Conservation (phyloP, 2,113 vertebrate genomes). For the Electrona antarctica region DNA sequence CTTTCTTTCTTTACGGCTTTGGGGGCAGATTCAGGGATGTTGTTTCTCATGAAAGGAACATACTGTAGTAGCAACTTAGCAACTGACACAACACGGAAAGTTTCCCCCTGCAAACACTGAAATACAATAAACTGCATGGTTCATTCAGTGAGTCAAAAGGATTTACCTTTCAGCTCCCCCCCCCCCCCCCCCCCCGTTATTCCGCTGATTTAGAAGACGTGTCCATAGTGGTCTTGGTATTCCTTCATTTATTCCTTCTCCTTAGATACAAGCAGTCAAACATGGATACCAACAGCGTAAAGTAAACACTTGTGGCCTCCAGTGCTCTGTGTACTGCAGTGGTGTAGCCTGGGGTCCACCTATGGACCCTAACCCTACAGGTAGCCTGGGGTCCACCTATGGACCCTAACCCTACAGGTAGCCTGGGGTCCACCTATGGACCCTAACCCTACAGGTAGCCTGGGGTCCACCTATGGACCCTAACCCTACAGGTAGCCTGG, state of each 20-base stretch:
- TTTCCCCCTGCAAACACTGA: conserved; percentile 11
- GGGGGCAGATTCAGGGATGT: not conserved
- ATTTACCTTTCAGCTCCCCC: not conserved
- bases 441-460: too few relatives aligned
- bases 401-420: too few relatives aligned
- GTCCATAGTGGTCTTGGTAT: not conserved
- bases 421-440: too few relatives aligned
- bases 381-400: too few relatives aligned
- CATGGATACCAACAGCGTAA: not conserved
- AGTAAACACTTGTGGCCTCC: not conserved
- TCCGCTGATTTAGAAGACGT: not conserved
- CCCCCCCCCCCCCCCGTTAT: too few relatives aligned
- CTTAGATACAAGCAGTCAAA: conserved; percentile 1
- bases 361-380: too few relatives aligned
- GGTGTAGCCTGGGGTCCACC: too few relatives aligned
- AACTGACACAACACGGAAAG: conserved; percentile 32
- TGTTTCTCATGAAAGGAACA: too few relatives aligned
- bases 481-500: too few relatives aligned
- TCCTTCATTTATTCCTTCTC: not conserved
- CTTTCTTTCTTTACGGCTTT: not conserved
- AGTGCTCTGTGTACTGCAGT: not conserved
- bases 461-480: too few relatives aligned
- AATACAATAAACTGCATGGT: not conserved
- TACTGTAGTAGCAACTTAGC: conserved; percentile 3
- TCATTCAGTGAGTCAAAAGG: not conserved